A percentile compares a stretch with the other conserved stretches of the same genome.
Evolutionary conservation across 2,113 vertebrate species (phyloP).

Genomic region (Stigmatopora argus): DNA sequence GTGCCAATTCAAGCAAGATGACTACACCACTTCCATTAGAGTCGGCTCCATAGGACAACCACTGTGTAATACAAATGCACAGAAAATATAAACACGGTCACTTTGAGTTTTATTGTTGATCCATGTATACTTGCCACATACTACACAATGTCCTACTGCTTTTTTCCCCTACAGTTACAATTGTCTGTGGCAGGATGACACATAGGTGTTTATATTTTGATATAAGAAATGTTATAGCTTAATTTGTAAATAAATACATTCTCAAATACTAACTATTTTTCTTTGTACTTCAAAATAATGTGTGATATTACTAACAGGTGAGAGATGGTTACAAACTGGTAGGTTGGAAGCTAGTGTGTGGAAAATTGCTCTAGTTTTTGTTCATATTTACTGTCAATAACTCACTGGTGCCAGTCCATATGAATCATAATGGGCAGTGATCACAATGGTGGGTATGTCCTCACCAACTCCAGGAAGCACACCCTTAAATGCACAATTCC

Average conservation of each 20-base stretch:
- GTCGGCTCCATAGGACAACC: constrained; percentile 73
- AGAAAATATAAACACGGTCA: not conserved
- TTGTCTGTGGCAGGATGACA: too few relatives aligned
- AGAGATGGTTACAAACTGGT: too few relatives aligned
- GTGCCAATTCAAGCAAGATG: constrained; percentile 67
- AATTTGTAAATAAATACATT: too few relatives aligned
- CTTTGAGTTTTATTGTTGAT: not conserved
- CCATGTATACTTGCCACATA: not conserved
- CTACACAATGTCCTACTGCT: not conserved
- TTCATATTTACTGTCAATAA: not conserved
- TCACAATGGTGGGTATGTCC: constrained; percentile 68
- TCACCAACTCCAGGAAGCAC: constrained; percentile 63
- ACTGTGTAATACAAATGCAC: constrained; percentile 48
- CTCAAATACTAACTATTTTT: too few relatives aligned
- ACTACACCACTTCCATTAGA: constrained; percentile 73
- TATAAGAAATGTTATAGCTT: too few relatives aligned
- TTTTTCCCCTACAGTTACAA: too few relatives aligned
- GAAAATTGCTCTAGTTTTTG: not conserved
- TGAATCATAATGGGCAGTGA: constrained; percentile 75
- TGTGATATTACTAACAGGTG: too few relatives aligned
- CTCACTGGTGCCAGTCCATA: constrained; percentile 73
- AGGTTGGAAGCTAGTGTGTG: too few relatives aligned
- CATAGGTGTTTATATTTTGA: too few relatives aligned
- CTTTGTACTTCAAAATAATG: too few relatives aligned
- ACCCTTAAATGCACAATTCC: constrained; percentile 55